These are phyloP conservation scores for Lepus americanus DNA, from an alignment of 2,113 vertebrate genomes.

Conservation along the genomic window DNA sequence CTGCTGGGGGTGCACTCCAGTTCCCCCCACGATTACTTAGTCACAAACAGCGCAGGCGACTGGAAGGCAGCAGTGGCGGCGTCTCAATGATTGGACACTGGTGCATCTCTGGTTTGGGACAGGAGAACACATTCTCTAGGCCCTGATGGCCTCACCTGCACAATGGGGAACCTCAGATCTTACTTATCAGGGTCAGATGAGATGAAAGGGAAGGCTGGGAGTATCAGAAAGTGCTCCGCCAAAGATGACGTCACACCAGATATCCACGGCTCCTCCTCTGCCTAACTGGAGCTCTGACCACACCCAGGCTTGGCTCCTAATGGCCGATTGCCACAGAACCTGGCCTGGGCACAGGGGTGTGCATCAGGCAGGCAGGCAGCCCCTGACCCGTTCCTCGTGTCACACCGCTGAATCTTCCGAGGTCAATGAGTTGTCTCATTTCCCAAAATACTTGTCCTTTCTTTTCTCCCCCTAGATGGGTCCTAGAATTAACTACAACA, in stretches of 20 bases:
- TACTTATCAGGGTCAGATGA: neutral
- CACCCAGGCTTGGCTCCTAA: neutral
- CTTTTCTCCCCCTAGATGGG: neutral
- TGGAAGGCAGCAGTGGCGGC: neutral
- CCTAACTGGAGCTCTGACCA: neutral
- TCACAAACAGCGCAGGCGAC: no score
- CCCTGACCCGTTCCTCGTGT: neutral
- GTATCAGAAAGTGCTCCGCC: slow-evolving; percentile 22
- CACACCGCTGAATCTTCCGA: neutral
- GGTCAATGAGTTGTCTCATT: neutral
- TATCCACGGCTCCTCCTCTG: neutral
- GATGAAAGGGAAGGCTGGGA: neutral
- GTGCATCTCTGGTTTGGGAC: neutral
- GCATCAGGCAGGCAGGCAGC: neutral
- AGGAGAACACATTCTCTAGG: neutral
- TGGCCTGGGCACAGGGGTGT: neutral
- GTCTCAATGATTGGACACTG: neutral
- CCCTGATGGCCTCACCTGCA: neutral
- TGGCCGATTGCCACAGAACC: neutral
- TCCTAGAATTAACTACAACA: neutral
- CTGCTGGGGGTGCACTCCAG: no score
- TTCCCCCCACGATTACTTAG: no score
- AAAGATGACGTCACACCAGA: neutral
- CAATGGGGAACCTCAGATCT: neutral
- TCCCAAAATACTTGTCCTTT: neutral